A percentile compares a stretch with the other conserved stretches of the same genome.
Evolutionary conservation across 2,797 vertebrate genomes (phyloP).

Genomic region (Hoplostethus atlanticus): DNA sequence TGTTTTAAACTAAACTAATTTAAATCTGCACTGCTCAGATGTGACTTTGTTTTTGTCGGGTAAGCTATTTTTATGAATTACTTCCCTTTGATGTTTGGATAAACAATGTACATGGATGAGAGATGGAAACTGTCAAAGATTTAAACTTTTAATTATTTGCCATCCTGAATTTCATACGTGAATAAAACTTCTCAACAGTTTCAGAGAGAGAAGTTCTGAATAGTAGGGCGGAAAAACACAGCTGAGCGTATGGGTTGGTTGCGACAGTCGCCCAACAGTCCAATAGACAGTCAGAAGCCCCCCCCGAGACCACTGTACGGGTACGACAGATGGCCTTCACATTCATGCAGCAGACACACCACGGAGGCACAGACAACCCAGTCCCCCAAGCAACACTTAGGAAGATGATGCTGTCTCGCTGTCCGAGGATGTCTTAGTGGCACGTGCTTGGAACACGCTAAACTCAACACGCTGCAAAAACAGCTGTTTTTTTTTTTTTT

Average conservation of each 20-base stretch:
- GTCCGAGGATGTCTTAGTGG: not conserved
- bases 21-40: not conserved
- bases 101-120: too few relatives aligned
- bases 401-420: not conserved
- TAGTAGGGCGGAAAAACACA: not conserved
- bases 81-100: too few relatives aligned
- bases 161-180: too few relatives aligned
- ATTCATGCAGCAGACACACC: conserved; percentile 12
- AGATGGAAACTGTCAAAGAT: too few relatives aligned
- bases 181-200: too few relatives aligned
- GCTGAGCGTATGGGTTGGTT: not conserved
- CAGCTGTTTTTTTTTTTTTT: too few relatives aligned
- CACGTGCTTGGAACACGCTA: not conserved
- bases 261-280: not conserved
- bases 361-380: conserved; percentile 6
- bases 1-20: conserved; percentile 16
- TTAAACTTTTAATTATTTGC: too few relatives aligned
- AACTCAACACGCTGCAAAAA: not conserved
- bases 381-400: not conserved
- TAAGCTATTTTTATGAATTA: not conserved
- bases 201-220: too few relatives aligned
- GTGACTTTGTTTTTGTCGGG: not conserved
- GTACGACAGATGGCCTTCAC: conserved; percentile 5
- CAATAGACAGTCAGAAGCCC: not conserved
- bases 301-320: conserved; percentile 1